Conservation (phyloP, 92 coral and sea anemone genomes). For the Bergia sp. region DNA sequence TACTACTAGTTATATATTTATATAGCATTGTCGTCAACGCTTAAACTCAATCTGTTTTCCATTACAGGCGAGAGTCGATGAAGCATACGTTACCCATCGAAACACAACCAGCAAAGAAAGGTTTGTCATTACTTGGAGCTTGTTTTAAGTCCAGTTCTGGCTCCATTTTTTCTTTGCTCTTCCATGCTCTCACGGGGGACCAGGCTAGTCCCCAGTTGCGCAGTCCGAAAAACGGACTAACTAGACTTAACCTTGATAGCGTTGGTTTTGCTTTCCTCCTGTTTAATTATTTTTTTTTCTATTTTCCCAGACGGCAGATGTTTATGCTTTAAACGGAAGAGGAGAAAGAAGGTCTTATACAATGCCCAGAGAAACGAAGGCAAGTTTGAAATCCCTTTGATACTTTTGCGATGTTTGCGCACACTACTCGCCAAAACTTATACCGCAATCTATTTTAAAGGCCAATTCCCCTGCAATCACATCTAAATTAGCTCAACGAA, state of each 20-base stretch:
- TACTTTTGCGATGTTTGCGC: background rate
- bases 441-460: too few species aligned
- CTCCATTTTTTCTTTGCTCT: too few species aligned
- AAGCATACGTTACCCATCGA: constrained; percentile 73
- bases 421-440: too few species aligned
- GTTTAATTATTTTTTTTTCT: background rate
- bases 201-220: too few species aligned
- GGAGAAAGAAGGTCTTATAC: constrained; percentile 83
- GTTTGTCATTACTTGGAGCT: background rate
- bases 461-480: too few species aligned
- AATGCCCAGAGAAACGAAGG: constrained; percentile 86
- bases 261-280: background rate
- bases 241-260: background rate
- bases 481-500: too few species aligned
- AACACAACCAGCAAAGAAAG: constrained; percentile 60
- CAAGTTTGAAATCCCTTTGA: constrained; percentile 14
- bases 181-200: too few species aligned
- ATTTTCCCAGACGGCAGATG: constrained; percentile 66
- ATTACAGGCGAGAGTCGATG: constrained; percentile 79
- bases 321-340: constrained; percentile 83
- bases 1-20: too few species aligned
- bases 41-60: background rate
- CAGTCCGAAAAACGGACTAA: too few species aligned
- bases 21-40: background rate
- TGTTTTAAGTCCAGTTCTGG: too few species aligned